phyloP scores from a whole-genome alignment of 2,113 vertebrate genomes.

The Burhinus bistriatus region DNA sequence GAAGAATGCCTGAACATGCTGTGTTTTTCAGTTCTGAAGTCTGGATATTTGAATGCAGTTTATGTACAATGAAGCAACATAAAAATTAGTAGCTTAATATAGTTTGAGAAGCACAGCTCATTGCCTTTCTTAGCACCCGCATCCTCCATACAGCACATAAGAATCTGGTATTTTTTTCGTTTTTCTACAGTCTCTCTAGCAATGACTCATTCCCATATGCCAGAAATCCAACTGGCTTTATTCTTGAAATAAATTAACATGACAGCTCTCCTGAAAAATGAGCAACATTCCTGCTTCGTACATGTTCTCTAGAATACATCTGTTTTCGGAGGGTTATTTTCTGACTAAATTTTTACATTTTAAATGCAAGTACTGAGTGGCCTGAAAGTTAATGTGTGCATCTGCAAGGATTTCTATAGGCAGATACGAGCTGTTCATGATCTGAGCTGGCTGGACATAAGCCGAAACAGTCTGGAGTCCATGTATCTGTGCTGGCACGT shows the following conservation, averaged over 20 bases:
- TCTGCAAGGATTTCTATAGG: background rate
- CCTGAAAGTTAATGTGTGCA: background rate
- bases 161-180: background rate
- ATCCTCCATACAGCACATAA: background rate
- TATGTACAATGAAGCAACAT: background rate
- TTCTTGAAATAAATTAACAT: constrained; percentile 14
- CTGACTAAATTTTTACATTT: background rate
- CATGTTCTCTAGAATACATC: background rate
- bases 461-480: background rate
- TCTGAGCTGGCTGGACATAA: background rate
- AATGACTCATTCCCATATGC: constrained; percentile 55
- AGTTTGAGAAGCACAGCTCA: background rate
- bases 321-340: background rate
- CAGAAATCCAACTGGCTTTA: constrained; percentile 20
- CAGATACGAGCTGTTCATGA: background rate
- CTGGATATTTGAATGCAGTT: background rate
- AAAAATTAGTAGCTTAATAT: constrained; percentile 20
- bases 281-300: background rate
- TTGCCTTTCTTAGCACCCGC: background rate
- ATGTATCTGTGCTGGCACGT: fast-evolving
- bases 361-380: background rate
- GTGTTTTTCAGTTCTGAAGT: background rate
- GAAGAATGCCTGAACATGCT: background rate
- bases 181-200: constrained; percentile 4
- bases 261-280: constrained; percentile 40